Percentiles rank a stretch among this genome's conserved stretches.
phyloP scores from a whole-genome alignment of 2,113 vertebrate species.

The Serinus canaria region DNA sequence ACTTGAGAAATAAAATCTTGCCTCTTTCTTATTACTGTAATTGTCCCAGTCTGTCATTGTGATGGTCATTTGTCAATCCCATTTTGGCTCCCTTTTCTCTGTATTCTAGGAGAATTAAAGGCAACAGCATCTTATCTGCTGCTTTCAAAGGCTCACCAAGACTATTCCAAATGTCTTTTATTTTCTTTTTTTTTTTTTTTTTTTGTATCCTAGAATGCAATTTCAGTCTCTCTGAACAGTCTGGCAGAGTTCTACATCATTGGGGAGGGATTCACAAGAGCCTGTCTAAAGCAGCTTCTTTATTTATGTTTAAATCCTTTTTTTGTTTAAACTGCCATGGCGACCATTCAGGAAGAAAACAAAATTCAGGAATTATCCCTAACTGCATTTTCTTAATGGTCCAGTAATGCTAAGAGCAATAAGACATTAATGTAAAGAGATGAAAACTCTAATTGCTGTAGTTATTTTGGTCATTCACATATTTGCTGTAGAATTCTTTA shows the following conservation, averaged over 20 bases:
- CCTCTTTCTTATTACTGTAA: neutral
- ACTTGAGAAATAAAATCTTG: neutral
- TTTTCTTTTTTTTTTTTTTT: neutral
- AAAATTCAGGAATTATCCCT: neutral
- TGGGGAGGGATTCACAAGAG: neutral
- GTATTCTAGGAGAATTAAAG: neutral
- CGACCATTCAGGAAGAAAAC: neutral
- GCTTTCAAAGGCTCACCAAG: neutral
- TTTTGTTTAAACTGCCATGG: neutral
- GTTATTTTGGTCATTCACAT: neutral
- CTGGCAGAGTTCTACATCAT: neutral
- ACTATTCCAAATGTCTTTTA: neutral
- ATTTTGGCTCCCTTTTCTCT: neutral
- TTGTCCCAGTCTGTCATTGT: neutral
- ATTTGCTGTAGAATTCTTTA: neutral
- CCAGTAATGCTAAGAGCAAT: neutral
- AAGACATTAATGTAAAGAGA: neutral
- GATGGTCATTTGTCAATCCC: neutral
- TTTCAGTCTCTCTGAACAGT: neutral
- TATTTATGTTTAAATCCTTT: neutral
- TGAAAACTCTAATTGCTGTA: neutral
- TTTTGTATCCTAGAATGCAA: neutral
- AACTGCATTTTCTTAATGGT: neutral
- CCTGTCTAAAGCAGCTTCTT: neutral
- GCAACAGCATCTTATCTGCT: neutral